These are phyloP conservation scores for Oriolus oriolus DNA, from an alignment of 2,113 vertebrate genomes.

Conservation along the genomic window DNA sequence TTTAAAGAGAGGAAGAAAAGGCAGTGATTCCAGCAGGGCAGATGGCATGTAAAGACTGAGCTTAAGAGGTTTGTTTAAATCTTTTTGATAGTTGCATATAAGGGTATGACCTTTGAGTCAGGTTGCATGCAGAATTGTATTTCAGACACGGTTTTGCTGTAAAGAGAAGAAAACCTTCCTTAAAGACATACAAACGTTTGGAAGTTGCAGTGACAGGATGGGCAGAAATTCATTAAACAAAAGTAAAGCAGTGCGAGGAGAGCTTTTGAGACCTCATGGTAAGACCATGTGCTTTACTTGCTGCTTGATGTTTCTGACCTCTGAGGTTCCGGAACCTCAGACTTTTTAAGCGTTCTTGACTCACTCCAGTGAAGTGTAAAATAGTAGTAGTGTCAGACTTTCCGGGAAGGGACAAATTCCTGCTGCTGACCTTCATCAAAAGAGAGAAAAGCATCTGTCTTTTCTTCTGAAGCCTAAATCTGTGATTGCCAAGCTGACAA, in stretches of 20 bases:
- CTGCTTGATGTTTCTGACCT: background rate
- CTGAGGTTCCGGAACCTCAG: background rate
- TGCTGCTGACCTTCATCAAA: background rate
- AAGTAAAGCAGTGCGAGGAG: background rate
- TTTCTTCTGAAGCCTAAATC: background rate
- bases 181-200: background rate
- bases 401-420: background rate
- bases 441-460: background rate
- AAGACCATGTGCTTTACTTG: background rate
- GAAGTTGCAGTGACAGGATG: background rate
- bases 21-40: background rate
- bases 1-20: background rate
- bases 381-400: background rate
- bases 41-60: background rate
- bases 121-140: background rate
- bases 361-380: background rate
- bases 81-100: background rate
- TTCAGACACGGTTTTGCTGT: background rate
- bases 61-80: background rate
- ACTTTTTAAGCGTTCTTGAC: conserved; percentile 2
- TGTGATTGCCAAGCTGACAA: background rate
- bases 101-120: background rate
- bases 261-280: background rate
- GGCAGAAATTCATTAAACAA: background rate
- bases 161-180: background rate